These are phyloP conservation scores for Perizoma flavofasciatum DNA, from an alignment of 2,888 invertebrate genomes.

Conservation along the genomic window DNA sequence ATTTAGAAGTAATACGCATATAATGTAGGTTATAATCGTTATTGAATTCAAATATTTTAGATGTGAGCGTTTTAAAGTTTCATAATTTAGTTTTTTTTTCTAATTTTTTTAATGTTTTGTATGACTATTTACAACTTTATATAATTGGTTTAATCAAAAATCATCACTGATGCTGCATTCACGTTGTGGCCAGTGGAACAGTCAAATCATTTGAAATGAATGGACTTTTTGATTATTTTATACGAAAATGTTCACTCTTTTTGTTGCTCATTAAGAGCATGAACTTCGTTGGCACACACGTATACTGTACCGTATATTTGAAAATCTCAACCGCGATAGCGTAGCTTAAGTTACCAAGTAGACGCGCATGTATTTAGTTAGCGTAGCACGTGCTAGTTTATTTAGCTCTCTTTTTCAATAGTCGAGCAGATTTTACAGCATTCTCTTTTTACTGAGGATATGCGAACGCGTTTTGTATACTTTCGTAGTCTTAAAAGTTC, in stretches of 20 bases:
- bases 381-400: conserved; percentile 60
- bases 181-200: too few species aligned
- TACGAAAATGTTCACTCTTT: background rate
- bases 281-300: conserved; percentile 6
- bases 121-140: conserved; percentile 53
- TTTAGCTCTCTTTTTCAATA: too few species aligned
- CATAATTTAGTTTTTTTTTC: conserved; percentile 29
- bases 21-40: conserved; percentile 59
- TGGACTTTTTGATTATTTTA: too few species aligned
- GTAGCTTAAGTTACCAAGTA: conserved; percentile 73
- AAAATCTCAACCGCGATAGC: conserved; percentile 57
- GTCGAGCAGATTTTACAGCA: background rate
- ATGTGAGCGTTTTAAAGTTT: conserved; percentile 63
- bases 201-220: too few species aligned
- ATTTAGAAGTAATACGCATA: conserved; percentile 54
- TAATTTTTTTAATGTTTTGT: conserved; percentile 54
- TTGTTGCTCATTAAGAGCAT: background rate
- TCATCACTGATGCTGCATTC: background rate
- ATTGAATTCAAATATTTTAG: conserved; percentile 74
- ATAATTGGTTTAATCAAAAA: conserved; percentile 17
- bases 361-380: conserved; percentile 74
- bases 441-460: background rate
- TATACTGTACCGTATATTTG: conserved; percentile 40
- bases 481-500: conserved; percentile 3
- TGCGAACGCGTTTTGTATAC: background rate